These are phyloP conservation scores for Dyspetes luteomarginatus DNA, from an alignment of 2,888 invertebrate species.

Conservation along the genomic window DNA sequence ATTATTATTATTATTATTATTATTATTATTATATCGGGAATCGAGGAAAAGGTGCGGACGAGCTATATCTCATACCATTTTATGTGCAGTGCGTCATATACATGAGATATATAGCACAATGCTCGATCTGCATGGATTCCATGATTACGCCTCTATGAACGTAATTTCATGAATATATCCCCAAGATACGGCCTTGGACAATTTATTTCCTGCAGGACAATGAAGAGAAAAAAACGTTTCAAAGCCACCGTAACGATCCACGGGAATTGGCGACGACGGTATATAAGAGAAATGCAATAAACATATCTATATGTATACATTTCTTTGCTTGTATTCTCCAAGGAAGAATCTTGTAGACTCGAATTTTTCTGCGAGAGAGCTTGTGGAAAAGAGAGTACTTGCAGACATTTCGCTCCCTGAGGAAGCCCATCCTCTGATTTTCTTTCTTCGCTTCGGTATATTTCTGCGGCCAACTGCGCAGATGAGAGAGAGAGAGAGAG, in stretches of 20 bases:
- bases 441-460: constrained; percentile 14
- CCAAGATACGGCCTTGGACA: not conserved
- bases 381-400: not conserved
- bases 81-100: constrained; percentile 35
- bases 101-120: not conserved
- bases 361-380: constrained; percentile 20
- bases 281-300: constrained; percentile 7
- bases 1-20: too few species aligned
- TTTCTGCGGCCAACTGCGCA: constrained; percentile 6
- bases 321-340: constrained; percentile 19
- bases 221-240: not conserved
- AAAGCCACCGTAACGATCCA: not conserved
- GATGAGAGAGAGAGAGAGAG: too few species aligned
- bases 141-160: constrained; percentile 1
- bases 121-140: constrained; percentile 3
- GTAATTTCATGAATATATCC: constrained; percentile 19
- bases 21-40: constrained; percentile 27
- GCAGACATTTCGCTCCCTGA: constrained; percentile 36
- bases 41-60: constrained; percentile 44
- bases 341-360: constrained; percentile 16
- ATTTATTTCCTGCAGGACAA: not conserved
- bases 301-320: not conserved
- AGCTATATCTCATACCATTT: constrained; percentile 28
- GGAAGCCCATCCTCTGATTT: constrained; percentile 33
- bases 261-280: not conserved